Evolutionary conservation across 1,140 invertebrate species (phyloP).

Genomic region (Zaprionus africanus): DNA sequence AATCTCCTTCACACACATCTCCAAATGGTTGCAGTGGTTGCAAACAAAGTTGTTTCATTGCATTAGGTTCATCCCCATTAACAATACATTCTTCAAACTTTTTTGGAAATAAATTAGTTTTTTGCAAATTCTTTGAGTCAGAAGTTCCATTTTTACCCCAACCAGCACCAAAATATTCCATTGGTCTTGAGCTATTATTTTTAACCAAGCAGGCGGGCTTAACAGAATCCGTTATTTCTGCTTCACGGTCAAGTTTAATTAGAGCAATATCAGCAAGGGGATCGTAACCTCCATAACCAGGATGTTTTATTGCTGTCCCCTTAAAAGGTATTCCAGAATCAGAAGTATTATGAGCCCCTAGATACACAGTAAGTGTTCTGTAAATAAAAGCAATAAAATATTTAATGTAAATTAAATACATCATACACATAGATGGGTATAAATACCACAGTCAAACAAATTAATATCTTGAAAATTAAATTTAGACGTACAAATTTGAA

Average conservation of each 20-base stretch:
- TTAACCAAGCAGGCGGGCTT: slow-evolving; percentile 20
- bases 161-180: slow-evolving; percentile 6
- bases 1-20: slow-evolving; percentile 21
- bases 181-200: neutral
- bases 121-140: neutral
- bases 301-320: neutral
- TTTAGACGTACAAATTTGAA: neutral
- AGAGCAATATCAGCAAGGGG: slow-evolving; percentile 12
- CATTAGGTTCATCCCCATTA: neutral
- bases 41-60: slow-evolving; percentile 3
- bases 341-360: slow-evolving; percentile 8
- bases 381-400: slow-evolving; percentile 2
- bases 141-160: neutral
- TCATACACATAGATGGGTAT: too few species aligned
- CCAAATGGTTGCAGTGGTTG: neutral
- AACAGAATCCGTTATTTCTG: slow-evolving; percentile 5
- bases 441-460: too few species aligned
- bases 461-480: too few species aligned
- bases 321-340: neutral
- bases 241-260: neutral
- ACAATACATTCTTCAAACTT: neutral
- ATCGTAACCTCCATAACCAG: neutral
- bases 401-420: too few species aligned
- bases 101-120: neutral
- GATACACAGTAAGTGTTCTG: neutral